Evolutionary conservation across 2,113 vertebrate species (phyloP).

Genomic region (Indri indri): DNA sequence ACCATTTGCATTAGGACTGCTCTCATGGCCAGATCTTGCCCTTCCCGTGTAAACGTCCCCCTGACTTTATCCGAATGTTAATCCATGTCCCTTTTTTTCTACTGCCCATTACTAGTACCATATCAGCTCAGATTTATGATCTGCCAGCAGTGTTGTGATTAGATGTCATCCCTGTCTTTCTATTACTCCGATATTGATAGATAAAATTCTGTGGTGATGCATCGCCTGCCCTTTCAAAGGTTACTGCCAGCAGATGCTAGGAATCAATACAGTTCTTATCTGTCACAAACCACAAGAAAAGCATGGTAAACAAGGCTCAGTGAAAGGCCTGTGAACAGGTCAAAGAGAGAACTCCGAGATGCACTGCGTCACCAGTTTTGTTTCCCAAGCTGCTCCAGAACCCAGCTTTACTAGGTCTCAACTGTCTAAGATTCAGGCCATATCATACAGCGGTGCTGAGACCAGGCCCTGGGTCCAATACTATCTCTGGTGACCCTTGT

Average conservation of each 20-base stretch:
- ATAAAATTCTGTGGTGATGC: slow-evolving; percentile 88
- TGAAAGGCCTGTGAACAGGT: neutral
- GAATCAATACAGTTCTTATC: slow-evolving; percentile 84
- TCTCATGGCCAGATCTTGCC: neutral
- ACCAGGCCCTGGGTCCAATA: neutral
- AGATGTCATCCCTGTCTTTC: slow-evolving; percentile 92
- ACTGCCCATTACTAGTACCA: slow-evolving; percentile 64
- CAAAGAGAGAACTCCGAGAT: neutral
- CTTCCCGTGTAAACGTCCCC: neutral
- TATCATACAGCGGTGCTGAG: neutral
- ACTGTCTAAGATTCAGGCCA: neutral
- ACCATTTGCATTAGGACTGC: neutral
- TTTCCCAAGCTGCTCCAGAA: neutral
- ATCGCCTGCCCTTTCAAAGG: slow-evolving; percentile 86
- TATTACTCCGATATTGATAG: slow-evolving; percentile 89
- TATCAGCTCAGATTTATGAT: slow-evolving; percentile 88
- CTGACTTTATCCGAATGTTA: slow-evolving; percentile 38
- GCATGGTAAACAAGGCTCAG: slow-evolving; percentile 53
- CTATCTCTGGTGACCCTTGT: neutral
- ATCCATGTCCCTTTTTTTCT: neutral
- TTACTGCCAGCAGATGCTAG: slow-evolving; percentile 78
- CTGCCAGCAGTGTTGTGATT: slow-evolving; percentile 89
- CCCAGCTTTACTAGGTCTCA: neutral
- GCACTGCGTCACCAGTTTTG: neutral
- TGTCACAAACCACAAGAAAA: slow-evolving; percentile 81